Base-by-base conservation (phyloP, 2,797 vertebrate genomes). In the Sebastes taczanowskii region DNA sequence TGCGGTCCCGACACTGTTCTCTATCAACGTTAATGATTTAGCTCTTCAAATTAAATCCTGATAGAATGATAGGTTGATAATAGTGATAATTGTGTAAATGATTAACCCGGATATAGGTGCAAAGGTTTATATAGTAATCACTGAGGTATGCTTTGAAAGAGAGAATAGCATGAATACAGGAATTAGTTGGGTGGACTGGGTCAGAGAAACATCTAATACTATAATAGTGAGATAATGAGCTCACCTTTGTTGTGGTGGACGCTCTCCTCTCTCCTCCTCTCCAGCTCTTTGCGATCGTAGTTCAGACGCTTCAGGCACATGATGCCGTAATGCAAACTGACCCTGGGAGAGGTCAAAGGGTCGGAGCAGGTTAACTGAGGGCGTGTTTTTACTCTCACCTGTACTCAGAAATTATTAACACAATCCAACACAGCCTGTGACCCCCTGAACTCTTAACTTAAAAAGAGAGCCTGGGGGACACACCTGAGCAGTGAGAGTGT, bases 291-390 rank as follows among this genome's bases (percentile, higher is more conserved):
- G 63, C 97, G 94, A 85, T 98, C 97, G 66, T 98, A 98, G 89
- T 98, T 98, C 77, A 98, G 95, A 59, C 97, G 95, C 94, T 98
- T 98, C 88, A 98, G 94, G 91, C 97, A 98, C 97, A 98, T 97
- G 90, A 98, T 97, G 88, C 97, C 97, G 3, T 98, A 98, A 93
- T 98, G 97, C 84, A 98, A 90, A 78, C 97, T 98, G 94, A 98
- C 97, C 94, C 97, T 98, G 94, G 69, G 76, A 73, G 64, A 84
- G 83, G 89, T 83, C 74, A 87, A 62, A 80, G 75, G 79, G 81
- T 52, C 63, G 25, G 27, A 30, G 60, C 55, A 34, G 87, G 82
- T 90, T 86, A 90, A 86, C 68, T 2, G 32, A 76, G 84, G 86
- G 35, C 42, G 65, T 66, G 66, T 77, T 79, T 77, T 46, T 76